phyloP scores from a whole-genome alignment of 2,888 invertebrate genomes.

The Spodoptera picta region DNA sequence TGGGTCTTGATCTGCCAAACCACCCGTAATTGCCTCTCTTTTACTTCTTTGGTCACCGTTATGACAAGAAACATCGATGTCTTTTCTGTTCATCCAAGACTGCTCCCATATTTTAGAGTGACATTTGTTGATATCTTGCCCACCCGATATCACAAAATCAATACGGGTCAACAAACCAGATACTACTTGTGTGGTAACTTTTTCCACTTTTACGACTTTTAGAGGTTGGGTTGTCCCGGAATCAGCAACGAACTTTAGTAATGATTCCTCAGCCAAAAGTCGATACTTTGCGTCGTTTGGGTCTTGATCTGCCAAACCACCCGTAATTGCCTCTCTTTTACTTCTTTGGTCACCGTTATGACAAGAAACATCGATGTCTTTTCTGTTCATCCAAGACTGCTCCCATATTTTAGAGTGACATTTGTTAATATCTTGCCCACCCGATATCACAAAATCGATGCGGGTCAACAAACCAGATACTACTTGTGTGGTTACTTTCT shows the following conservation, averaged over 20 bases:
- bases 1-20: constrained; percentile 43
- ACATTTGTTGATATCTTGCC: constrained; percentile 26
- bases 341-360: too few species aligned
- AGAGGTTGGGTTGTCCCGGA: constrained; percentile 27
- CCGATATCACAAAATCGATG: too few species aligned
- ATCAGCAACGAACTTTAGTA: constrained; percentile 12
- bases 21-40: constrained; percentile 40
- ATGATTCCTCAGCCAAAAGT: constrained; percentile 21
- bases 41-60: too few species aligned
- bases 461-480: too few species aligned
- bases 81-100: constrained; percentile 45
- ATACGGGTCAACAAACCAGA: constrained; percentile 52
- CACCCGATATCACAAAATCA: constrained; percentile 40
- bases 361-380: too few species aligned
- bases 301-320: not conserved
- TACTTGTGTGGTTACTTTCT: too few species aligned
- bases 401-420: too few species aligned
- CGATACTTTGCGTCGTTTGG: constrained; percentile 10
- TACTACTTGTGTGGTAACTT: constrained; percentile 58
- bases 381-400: too few species aligned
- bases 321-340: too few species aligned
- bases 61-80: constrained; percentile 53
- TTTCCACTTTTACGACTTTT: constrained; percentile 37
- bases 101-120: constrained; percentile 49
- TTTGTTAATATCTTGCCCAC: too few species aligned